Evolutionary conservation across 2,797 vertebrate species (phyloP).

Genomic region (Hydrolagus colliei): DNA sequence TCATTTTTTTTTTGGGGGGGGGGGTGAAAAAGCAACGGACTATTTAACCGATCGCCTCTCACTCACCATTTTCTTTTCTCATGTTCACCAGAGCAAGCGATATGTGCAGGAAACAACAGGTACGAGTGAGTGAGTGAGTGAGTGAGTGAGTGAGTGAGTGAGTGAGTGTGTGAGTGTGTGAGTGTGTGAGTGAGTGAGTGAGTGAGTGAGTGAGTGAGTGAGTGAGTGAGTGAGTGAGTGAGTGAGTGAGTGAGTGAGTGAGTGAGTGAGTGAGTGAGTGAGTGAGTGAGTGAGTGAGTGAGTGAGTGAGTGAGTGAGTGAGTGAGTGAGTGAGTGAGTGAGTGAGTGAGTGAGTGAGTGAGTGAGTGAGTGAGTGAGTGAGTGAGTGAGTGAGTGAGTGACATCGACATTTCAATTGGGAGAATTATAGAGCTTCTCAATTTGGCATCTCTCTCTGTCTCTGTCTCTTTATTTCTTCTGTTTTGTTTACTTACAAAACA

Average conservation of each 20-base stretch:
- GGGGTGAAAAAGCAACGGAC: too few relatives aligned
- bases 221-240: not conserved
- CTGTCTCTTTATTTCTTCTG: too few relatives aligned
- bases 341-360: not conserved
- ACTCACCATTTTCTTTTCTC: not conserved
- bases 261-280: not conserved
- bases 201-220: not conserved
- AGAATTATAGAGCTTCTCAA: too few relatives aligned
- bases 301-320: not conserved
- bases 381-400: not conserved
- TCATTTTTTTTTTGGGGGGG: not conserved
- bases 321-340: not conserved
- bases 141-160: not conserved
- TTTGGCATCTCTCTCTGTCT: too few relatives aligned
- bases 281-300: not conserved
- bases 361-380: not conserved
- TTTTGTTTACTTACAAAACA: too few relatives aligned
- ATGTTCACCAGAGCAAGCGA: not conserved
- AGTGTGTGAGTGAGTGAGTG: not conserved
- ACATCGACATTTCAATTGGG: too few relatives aligned
- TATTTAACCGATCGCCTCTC: not conserved
- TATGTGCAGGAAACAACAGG: slow-evolving; percentile 11
- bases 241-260: not conserved
- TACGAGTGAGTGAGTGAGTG: not conserved
- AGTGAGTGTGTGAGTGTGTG: too few relatives aligned